Base-by-base conservation (phyloP, 2,888 invertebrate genomes). In the Leptinotarsa tumamoca region DNA sequence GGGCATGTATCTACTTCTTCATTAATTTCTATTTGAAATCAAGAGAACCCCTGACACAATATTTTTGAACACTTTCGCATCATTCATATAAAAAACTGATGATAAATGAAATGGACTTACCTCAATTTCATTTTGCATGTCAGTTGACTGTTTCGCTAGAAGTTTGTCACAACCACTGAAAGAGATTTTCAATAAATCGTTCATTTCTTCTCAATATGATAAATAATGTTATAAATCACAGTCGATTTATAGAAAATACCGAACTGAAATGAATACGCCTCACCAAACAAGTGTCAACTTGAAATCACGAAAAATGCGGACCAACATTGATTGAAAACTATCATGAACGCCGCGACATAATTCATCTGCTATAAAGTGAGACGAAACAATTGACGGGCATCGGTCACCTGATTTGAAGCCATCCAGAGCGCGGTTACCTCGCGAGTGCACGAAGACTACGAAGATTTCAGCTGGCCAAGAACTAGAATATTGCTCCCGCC, bases 361-460 rank as follows among this genome's bases (percentile, higher is more conserved):
- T 23, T 63, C 17, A 43, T 63, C 43, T 63, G n/a, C 2, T 63
- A 63, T n/a, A 33, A 18, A 63, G 52, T 54, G 68, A 76, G 71
- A 69, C 58, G 71, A 74, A 76, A 72, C 70, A 74, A 74, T 74
- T 75, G 71, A 72, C 75, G 73, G 76, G 68, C 68, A 68, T 72
- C 74, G 74, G 75, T 76, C 74, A 76, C 71, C 77, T 63, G 74
- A 74, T 77, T 51, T 76, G 77, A 76, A 83, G 82, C 83, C 83
- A 82, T 84, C 83, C 80, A 80, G 80, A 82, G 82, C 84, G 82
- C 84, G 85, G 84, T 81, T 83, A 81, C 82, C 80, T 82, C 82
- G 83, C 84, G 84, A 85, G 84, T 85, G 84, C 75, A 78, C 80
- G 80, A 79, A 79, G 80, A 80, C 79, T 76, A 71, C 79, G 79